Conservation (phyloP, 2,888 invertebrate genomes). For the Galerucella pusilla region DNA sequence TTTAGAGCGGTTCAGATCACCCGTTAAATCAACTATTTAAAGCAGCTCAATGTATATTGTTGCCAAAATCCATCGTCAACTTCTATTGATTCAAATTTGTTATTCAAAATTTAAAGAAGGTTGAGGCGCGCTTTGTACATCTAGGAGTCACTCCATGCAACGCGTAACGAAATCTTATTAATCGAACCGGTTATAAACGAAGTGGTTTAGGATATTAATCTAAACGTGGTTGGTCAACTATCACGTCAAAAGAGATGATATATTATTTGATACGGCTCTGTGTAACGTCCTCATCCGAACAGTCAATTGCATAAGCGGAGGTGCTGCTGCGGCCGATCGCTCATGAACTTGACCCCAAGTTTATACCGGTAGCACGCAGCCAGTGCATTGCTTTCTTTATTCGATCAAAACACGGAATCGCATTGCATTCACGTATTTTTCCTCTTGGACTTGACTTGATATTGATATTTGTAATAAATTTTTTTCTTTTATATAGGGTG, state of each 20-base stretch:
- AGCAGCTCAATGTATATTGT: neutral
- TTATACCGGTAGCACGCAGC: conserved; percentile 21
- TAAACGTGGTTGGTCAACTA: neutral
- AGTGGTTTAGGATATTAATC: conserved; percentile 3
- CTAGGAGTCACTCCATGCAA: neutral
- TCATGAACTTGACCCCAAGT: conserved; percentile 50
- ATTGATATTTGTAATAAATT: too few species aligned
- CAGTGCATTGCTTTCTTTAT: conserved; percentile 30
- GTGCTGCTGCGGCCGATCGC: conserved; percentile 12
- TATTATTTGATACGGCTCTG: conserved; percentile 16
- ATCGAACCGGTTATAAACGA: neutral
- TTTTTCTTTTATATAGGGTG: too few species aligned
- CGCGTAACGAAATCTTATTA: neutral
- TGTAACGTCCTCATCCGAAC: conserved; percentile 17
- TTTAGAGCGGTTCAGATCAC: too few species aligned
- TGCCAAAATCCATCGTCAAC: neutral
- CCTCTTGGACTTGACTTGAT: too few species aligned
- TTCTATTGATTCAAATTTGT: neutral
- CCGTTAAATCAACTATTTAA: too few species aligned
- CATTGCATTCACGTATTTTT: too few species aligned
- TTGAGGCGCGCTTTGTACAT: neutral
- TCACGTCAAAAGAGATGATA: too few species aligned
- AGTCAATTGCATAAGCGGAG: conserved; percentile 36
- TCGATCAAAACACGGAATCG: conserved; percentile 43
- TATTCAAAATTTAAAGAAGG: neutral